Percentiles rank a stretch among this genome's conserved stretches.
Evolutionary conservation across 2,797 vertebrate species (phyloP).

Genomic region (Mastacembelus armatus): DNA sequence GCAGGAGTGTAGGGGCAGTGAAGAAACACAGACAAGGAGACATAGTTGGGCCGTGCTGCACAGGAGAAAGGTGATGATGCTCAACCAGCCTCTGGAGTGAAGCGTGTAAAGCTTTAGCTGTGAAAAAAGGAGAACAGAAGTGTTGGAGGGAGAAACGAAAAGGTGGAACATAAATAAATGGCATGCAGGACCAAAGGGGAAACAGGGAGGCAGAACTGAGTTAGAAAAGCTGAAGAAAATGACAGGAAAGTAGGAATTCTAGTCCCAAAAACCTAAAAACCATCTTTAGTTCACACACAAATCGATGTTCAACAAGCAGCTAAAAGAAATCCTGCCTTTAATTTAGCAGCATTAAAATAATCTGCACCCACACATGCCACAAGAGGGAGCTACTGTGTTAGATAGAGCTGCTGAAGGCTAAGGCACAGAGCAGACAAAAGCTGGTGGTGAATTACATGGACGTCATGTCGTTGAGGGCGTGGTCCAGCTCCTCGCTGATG

Average conservation of each 20-base stretch:
- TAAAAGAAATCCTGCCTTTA: neutral
- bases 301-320: slow-evolving; percentile 8
- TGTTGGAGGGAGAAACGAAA: slow-evolving; percentile 52
- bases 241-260: neutral
- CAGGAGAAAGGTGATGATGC: slow-evolving; percentile 80
- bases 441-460: slow-evolving; percentile 93
- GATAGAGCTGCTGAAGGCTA: slow-evolving; percentile 26
- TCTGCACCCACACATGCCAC: slow-evolving; percentile 63
- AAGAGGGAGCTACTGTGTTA: slow-evolving; percentile 56
- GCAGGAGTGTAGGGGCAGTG: slow-evolving; percentile 56
- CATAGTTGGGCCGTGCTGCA: slow-evolving; percentile 81
- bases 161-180: slow-evolving; percentile 27
- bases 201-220: slow-evolving; percentile 15
- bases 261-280: neutral
- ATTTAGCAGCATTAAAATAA: neutral
- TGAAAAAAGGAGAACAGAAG: slow-evolving; percentile 54
- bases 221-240: slow-evolving; percentile 37
- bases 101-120: slow-evolving; percentile 94
- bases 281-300: slow-evolving; percentile 1
- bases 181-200: slow-evolving; percentile 45
- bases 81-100: slow-evolving; percentile 86
- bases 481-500: slow-evolving; percentile 99
- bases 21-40: slow-evolving; percentile 76
- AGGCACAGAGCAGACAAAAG: slow-evolving; percentile 56
- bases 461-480: slow-evolving; percentile 99